Evolutionary conservation across 2,888 invertebrate genomes (phyloP).

Genomic region (Eristalis tenax): DNA sequence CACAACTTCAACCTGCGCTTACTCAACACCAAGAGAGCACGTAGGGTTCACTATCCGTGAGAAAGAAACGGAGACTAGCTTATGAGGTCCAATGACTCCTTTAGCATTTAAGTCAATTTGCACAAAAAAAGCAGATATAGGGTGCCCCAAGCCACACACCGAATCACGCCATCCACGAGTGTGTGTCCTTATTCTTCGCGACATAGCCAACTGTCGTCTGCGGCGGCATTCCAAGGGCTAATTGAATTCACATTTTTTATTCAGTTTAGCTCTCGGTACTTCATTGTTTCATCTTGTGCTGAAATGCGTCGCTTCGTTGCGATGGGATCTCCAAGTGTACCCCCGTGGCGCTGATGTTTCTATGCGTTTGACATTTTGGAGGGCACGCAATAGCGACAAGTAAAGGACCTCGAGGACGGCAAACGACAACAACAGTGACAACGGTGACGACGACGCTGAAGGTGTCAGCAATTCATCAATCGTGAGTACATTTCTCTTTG

Average conservation of each 20-base stretch:
- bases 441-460: constrained; percentile 13
- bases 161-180: too few species aligned
- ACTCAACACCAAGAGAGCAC: too few species aligned
- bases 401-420: not conserved
- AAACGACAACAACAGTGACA: not conserved
- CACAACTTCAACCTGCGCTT: too few species aligned
- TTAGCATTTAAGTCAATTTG: too few species aligned
- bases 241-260: not conserved
- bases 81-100: too few species aligned
- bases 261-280: not conserved
- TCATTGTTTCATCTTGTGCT: constrained; percentile 6
- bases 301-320: not conserved
- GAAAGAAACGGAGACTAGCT: too few species aligned
- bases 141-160: too few species aligned
- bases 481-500: constrained; percentile 51
- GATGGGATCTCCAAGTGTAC: not conserved
- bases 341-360: not conserved
- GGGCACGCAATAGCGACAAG: not conserved
- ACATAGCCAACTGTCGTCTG: too few species aligned
- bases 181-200: too few species aligned
- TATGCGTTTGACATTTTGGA: not conserved
- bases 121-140: too few species aligned
- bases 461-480: constrained; percentile 62
- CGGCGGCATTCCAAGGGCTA: not conserved
- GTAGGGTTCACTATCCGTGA: too few species aligned